A percentile compares a stretch with the other conserved stretches of the same genome.
phyloP scores from a whole-genome alignment of 2,888 invertebrate species.

The Marasmarcha lunaedactyla region DNA sequence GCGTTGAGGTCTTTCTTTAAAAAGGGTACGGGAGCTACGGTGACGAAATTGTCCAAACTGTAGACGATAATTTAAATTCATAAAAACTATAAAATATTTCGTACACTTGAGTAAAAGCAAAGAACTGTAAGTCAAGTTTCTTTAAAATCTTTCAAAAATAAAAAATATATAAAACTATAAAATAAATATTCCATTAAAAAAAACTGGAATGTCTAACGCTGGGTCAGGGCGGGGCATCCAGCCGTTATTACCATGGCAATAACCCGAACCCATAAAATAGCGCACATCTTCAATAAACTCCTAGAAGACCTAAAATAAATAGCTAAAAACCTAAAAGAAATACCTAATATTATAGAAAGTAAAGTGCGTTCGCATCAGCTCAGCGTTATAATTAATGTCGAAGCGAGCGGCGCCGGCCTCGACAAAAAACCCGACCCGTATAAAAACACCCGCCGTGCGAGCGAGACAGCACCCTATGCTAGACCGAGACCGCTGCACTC shows the following conservation, averaged over 20 bases:
- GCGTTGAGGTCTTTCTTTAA: too few relatives aligned
- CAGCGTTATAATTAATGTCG: slow-evolving; percentile 64
- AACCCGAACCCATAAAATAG: slow-evolving; percentile 16
- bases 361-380: slow-evolving; percentile 56
- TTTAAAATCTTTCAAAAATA: too few relatives aligned
- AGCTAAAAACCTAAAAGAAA: slow-evolving; percentile 30
- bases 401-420: slow-evolving; percentile 46
- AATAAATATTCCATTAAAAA: too few relatives aligned
- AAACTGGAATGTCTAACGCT: slow-evolving; percentile 22
- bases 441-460: slow-evolving; percentile 60
- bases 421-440: slow-evolving; percentile 68
- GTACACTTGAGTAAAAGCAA: too few relatives aligned
- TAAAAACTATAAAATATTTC: too few relatives aligned
- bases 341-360: slow-evolving; percentile 59
- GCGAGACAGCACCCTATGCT: slow-evolving; percentile 33
- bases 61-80: too few relatives aligned
- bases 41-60: too few relatives aligned
- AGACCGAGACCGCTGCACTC: slow-evolving; percentile 39
- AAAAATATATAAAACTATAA: too few relatives aligned
- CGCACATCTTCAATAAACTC: not conserved
- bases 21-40: too few relatives aligned
- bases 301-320: slow-evolving; percentile 27
- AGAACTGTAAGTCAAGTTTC: too few relatives aligned
- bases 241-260: slow-evolving; percentile 54
- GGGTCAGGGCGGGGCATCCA: slow-evolving; percentile 49